phyloP scores from a whole-genome alignment of 2,888 invertebrate genomes.

The Branchipolynoe longqiensis region DNA sequence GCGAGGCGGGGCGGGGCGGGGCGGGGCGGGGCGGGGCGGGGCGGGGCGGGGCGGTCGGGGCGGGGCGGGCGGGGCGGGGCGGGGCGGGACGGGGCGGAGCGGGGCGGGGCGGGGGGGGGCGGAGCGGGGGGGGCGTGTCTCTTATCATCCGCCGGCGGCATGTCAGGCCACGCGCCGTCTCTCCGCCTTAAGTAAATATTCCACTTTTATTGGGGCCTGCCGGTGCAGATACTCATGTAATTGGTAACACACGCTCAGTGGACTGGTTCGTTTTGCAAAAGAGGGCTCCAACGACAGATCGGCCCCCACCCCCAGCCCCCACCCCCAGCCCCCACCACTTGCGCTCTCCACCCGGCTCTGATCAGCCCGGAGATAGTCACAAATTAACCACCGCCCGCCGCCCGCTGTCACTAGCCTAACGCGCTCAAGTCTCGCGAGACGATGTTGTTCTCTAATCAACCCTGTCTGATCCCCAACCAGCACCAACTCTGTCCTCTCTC shows the following conservation, averaged over 20 bases:
- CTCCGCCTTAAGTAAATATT: conserved; percentile 8
- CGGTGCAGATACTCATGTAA: neutral
- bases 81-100: neutral
- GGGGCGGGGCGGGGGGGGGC: neutral
- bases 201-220: neutral
- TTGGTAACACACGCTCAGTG: conserved; percentile 2
- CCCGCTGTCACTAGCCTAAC: conserved; percentile 44
- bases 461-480: neutral
- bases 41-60: neutral
- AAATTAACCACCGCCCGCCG: conserved; percentile 30
- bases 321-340: neutral
- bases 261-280: neutral
- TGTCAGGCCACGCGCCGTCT: neutral
- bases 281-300: neutral
- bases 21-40: neutral
- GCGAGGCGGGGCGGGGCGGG: neutral
- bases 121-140: neutral
- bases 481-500: too few relatives aligned
- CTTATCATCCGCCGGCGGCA: neutral
- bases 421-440: neutral
- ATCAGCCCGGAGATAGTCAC: conserved; percentile 36
- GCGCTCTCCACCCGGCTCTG: neutral
- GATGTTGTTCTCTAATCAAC: conserved; percentile 36
- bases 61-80: neutral
- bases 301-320: neutral